phyloP scores from a whole-genome alignment of 2,888 invertebrate species.

The Halictus ligatus region DNA sequence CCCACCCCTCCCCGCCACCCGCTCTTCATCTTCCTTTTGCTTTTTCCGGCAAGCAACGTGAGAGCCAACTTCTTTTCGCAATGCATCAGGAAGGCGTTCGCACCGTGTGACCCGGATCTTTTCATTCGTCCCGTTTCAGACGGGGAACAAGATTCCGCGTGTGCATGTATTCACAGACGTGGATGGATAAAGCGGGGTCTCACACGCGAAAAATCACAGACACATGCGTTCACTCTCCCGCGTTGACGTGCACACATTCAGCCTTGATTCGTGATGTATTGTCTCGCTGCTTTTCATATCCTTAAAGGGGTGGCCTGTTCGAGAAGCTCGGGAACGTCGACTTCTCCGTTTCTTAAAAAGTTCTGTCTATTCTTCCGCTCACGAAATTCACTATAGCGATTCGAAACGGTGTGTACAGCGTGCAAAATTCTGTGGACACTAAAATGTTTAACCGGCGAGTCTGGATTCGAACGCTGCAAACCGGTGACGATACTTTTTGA shows the following conservation, averaged over 20 bases:
- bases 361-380: background rate
- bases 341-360: background rate
- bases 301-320: background rate
- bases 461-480: background rate
- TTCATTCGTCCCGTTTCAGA: slow-evolving; percentile 65
- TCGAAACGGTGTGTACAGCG: background rate
- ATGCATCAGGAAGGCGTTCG: slow-evolving; percentile 62
- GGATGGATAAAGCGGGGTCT: slow-evolving; percentile 50
- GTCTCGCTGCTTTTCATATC: background rate
- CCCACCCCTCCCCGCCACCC: background rate
- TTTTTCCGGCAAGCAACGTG: slow-evolving; percentile 30
- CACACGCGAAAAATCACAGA: slow-evolving; percentile 55
- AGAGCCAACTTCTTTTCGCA: slow-evolving; percentile 57
- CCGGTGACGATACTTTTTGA: background rate
- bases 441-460: too few relatives aligned
- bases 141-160: slow-evolving; percentile 41
- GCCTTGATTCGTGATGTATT: slow-evolving; percentile 26
- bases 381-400: background rate
- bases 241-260: slow-evolving; percentile 8
- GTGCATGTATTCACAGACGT: slow-evolving; percentile 42
- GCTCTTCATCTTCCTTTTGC: slow-evolving; percentile 23
- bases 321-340: background rate
- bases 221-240: slow-evolving; percentile 16
- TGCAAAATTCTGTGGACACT: background rate
- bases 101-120: slow-evolving; percentile 65